Evolutionary conservation across 2,113 vertebrate species (phyloP).

Genomic region (Pyxicephalus adspersus): DNA sequence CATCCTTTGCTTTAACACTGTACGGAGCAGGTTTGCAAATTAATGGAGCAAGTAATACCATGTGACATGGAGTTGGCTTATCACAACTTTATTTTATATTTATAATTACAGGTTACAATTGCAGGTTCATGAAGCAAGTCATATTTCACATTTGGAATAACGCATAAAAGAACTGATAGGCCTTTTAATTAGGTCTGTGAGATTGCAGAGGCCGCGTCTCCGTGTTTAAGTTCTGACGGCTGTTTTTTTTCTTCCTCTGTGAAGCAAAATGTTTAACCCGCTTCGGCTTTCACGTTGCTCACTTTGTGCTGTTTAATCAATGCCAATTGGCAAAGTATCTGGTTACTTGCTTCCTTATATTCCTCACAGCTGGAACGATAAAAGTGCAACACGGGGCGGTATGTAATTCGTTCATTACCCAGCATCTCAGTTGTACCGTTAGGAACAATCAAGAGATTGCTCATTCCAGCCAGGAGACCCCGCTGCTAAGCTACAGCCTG

Average conservation of each 20-base stretch:
- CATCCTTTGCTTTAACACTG: background rate
- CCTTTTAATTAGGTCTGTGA: constrained; percentile 47
- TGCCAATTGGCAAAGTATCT: no score
- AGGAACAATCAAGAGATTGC: no score
- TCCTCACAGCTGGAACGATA: no score
- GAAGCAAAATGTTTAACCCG: no score
- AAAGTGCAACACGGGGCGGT: no score
- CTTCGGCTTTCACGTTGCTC: no score
- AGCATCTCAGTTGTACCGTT: no score
- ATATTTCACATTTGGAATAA: constrained; percentile 19
- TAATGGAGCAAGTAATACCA: constrained; percentile 49
- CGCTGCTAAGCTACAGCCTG: no score
- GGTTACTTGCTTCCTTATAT: no score
- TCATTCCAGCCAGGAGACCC: no score
- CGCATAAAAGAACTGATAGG: constrained; percentile 16
- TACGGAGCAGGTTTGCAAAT: constrained; percentile 33
- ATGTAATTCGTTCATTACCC: no score
- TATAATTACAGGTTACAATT: constrained; percentile 56
- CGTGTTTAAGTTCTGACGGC: background rate
- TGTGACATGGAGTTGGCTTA: constrained; percentile 45
- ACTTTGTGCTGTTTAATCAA: no score
- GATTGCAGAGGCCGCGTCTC: constrained; percentile 14
- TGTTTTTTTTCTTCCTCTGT: background rate
- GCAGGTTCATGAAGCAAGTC: constrained; percentile 46
- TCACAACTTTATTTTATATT: constrained; percentile 47